Evolutionary conservation across 1,140 invertebrate species (phyloP).

Genomic region (Eupeodes corollae): DNA sequence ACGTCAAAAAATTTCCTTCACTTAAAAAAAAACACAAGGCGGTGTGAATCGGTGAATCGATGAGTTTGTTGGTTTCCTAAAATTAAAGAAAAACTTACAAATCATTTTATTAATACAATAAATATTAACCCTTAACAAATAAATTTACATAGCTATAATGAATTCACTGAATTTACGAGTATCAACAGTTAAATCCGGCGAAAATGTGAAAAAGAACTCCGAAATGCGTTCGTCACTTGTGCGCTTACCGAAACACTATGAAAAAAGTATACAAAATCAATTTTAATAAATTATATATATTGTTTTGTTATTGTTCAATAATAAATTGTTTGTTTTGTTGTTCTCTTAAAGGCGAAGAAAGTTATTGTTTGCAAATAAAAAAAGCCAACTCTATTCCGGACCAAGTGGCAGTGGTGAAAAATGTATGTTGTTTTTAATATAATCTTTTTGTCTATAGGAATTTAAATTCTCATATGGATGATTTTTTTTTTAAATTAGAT

Average conservation of each 20-base stretch:
- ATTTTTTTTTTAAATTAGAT: slow-evolving; percentile 5
- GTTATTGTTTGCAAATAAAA: slow-evolving; percentile 7
- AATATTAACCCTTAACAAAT: too few relatives aligned
- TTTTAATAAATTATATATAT: neutral
- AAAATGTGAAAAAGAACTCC: slow-evolving; percentile 11
- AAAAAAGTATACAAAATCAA: slow-evolving; percentile 4
- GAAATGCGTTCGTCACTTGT: slow-evolving; percentile 8
- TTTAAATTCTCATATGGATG: neutral
- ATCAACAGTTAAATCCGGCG: slow-evolving; percentile 7
- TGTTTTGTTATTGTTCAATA: too few relatives aligned
- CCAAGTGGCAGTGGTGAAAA: slow-evolving; percentile 10
- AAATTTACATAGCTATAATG: slow-evolving; percentile 3
- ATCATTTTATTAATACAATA: too few relatives aligned
- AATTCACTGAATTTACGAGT: slow-evolving; percentile 12
- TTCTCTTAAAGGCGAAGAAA: slow-evolving; percentile 1
- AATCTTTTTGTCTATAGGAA: neutral
- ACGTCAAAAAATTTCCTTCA: too few relatives aligned
- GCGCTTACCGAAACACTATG: slow-evolving; percentile 6
- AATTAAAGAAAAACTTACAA: too few relatives aligned
- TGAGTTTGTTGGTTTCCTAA: too few relatives aligned
- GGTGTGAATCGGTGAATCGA: too few relatives aligned
- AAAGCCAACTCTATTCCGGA: slow-evolving; percentile 3
- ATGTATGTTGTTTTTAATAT: slow-evolving; percentile 3
- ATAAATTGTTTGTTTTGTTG: neutral
- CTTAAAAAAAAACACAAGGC: too few relatives aligned